A percentile compares a stretch with the other conserved stretches of the same genome.
Conservation (phyloP, 2,888 invertebrate species). For the Stenchaetothrips biformis region DNA sequence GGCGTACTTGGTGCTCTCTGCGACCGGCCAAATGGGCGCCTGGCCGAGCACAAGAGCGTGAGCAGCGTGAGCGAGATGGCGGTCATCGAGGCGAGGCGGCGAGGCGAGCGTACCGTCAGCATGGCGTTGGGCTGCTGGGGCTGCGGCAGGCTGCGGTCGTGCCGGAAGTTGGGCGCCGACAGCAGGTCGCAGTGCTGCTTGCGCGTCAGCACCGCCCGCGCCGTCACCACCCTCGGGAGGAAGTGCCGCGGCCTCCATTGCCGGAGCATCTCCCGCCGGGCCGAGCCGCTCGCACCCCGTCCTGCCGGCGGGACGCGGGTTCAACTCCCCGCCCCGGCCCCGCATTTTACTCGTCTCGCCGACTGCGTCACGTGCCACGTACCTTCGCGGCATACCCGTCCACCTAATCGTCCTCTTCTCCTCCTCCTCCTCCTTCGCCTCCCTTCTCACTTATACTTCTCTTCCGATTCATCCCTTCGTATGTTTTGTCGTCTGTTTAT, state of each 20-base stretch:
- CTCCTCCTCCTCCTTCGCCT: not conserved
- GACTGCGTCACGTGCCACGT: not conserved
- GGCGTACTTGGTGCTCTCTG: not conserved
- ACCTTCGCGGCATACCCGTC: not conserved
- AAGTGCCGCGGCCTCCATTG: not conserved
- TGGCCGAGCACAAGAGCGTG: not conserved
- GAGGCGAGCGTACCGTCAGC: too few species aligned
- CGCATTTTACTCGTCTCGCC: not conserved
- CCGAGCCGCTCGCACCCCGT: not conserved
- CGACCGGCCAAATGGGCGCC: constrained; percentile 9
- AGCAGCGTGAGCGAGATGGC: not conserved
- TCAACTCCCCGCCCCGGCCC: not conserved
- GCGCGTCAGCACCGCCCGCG: not conserved
- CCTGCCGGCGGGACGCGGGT: not conserved
- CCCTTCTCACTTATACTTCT: not conserved
- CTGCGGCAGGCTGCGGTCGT: constrained; percentile 5
- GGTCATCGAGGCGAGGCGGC: too few species aligned
- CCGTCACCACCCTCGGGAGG: constrained; percentile 16
- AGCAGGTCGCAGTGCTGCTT: not conserved
- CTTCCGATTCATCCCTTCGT: not conserved
- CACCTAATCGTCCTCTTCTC: not conserved
- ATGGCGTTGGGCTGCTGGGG: not conserved
- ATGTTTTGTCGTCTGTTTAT: not conserved
- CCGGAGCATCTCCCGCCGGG: not conserved
- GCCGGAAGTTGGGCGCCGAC: constrained; percentile 8